Evolutionary conservation across 2,797 vertebrate genomes (phyloP), one percentile per base, ranked within the genome.

Genomic region (Sciurus carolinensis): DNA sequence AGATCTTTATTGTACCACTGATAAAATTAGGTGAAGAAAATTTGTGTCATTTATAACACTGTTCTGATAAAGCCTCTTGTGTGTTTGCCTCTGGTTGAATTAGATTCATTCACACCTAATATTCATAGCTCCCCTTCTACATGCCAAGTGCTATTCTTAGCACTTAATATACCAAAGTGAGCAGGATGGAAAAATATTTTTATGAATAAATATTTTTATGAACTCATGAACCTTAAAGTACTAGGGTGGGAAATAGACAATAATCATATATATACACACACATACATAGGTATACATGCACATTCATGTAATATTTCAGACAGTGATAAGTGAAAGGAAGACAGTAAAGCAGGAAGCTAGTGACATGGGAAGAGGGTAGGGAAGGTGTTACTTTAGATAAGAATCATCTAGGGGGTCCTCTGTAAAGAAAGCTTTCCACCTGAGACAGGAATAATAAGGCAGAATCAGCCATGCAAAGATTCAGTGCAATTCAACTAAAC

Each of bases 391-490:
- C 13, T 28, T 59, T 59, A 47, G 59, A 33, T 44, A 82, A 44
- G 36, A 81, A 69, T 24, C 84, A 82, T 79, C 67, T 13, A 62
- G 20, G 9, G 50, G 15, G 22, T 83, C 39, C 39, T 91, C 71
- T 54, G 59, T 42, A 62, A 67, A 79, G 57, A 47, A 91, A 84
- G 72, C 33, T 20, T 71, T 91, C 47, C 62, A 7, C n/a, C 50
- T 11, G 52, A 62, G 57, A 36, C 15, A 2, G 5, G 47, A 93
- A 59, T 85, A 82, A 67, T 20, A 36, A 62, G 59, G 67, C 81
- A 52, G 73, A 69, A 10, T 85, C 62, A 59, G 36, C 72, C 66
- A 14, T 64, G 62, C 84, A 87, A 52, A 90, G 85, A 44, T 44
- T 80, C 42, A 82, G 36, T 47, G 57, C 54, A 36, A 2, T 90